These are phyloP conservation scores for Hassar affinis DNA, from an alignment of 2,113 vertebrate species.

Conservation along the genomic window DNA sequence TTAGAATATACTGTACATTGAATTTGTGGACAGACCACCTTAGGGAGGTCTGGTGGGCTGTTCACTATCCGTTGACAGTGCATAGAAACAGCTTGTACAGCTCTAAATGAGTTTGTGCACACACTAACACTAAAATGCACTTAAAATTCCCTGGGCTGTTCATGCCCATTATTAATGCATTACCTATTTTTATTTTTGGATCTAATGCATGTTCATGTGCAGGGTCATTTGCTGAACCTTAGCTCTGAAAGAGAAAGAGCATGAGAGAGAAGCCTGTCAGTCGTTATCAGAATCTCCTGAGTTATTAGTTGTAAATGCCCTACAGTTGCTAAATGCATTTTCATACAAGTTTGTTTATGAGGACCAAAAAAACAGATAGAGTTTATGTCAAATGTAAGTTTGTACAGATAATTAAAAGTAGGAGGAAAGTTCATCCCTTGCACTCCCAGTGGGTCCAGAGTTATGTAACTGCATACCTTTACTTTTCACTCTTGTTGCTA, in stretches of 20 bases:
- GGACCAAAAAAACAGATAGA: neutral
- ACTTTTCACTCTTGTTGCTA: neutral
- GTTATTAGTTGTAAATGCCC: neutral
- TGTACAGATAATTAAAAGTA: neutral
- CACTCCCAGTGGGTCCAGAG: neutral
- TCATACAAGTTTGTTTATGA: neutral
- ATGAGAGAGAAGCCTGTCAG: neutral
- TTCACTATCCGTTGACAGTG: neutral
- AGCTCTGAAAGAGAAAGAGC: neutral
- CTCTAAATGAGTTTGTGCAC: constrained; percentile 15
- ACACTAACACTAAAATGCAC: constrained; percentile 23
- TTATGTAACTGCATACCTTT: neutral
- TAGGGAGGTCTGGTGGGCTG: neutral
- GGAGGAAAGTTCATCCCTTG: neutral
- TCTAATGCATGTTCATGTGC: constrained; percentile 17
- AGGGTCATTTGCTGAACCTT: neutral
- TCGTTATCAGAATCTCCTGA: constrained; percentile 1
- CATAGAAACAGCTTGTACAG: neutral
- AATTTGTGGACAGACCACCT: neutral
- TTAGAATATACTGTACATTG: neutral
- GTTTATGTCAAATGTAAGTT: neutral
- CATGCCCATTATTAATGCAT: constrained; percentile 26
- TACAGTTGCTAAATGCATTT: neutral
- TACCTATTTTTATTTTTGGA: constrained; percentile 19
- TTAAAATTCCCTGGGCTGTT: constrained; percentile 7